Base-by-base conservation (phyloP, 1,140 invertebrate genomes). In the Mactra quadrangularis region DNA sequence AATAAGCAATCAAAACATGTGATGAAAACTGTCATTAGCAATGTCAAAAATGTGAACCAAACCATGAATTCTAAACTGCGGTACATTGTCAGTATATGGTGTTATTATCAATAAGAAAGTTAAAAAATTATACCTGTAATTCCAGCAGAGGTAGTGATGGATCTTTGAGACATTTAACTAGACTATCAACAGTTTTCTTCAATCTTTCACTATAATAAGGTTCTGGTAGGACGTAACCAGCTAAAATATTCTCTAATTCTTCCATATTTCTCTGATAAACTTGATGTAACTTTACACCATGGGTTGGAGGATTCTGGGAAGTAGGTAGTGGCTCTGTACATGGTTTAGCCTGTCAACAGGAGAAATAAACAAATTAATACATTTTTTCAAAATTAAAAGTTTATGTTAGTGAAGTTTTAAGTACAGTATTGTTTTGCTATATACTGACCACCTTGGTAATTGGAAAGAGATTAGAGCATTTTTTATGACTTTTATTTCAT, bases 161-260 rank as follows among this genome's bases (percentile, higher is more conserved):
- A 94, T 99, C 97, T 1, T 97, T 94, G 4, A 99, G 93, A 70
- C 97, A 97, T 82, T 95, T 95, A 97, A 99, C 99, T 85, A 99
- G 97, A 72, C 96, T 97, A 85, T 99, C 97, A 9, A 99, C 97
- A 0, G 97, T 95, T 85, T 97, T 96, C 4, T 96, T 94, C 0
- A 99, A 93, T 9, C 96, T 94, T 0, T 96, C 95, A 15, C 95
- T 95, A 92, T 99, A 98, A 92, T 97, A 98, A 0, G 97, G 97
- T 90, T 99, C 98, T 0, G 98, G 98, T 11, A 99, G 93, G 87
- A 97, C 98, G 90, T 98, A 99, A 17, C 99, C 97, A n/a, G 95
- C 95, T 17, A 99, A 93, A 7, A 97, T 96, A 91, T 98, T 97
- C 89, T 98, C 97, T 85, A 98, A 92, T 75, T 96, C 95, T 0